Base-by-base conservation (phyloP, 2,113 vertebrate genomes). In the Brachionichthys hirsutus region DNA sequence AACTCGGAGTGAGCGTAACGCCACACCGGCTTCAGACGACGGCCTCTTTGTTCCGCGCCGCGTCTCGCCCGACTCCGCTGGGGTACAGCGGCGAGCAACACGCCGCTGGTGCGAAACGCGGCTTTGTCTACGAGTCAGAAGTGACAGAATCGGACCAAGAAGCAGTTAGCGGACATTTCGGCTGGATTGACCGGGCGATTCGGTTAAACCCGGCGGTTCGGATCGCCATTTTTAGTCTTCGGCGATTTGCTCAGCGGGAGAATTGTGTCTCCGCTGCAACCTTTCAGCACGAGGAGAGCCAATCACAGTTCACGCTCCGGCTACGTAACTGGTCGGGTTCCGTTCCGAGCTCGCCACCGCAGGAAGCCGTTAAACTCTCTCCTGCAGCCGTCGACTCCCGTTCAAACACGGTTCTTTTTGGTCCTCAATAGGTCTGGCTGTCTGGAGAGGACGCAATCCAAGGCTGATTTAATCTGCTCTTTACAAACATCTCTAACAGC, bases 381-480 rank as follows among this genome's bases (percentile, higher is more conserved):
- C 91, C 91, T 94, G 93, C 94, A 94, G 93, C 93, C 91, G 93
- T 93, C 93, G 93, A 92, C 93, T 93, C 94, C 93, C 93, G 92
- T 93, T 89, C 93, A 93, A 89, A 87, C 92, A 87, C 24, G n/a
- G n/a, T 30, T 30, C 8, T 30, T 70, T 70, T 70, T 82, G 75
- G 92, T 94, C 92, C 92, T 94, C 92, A 96, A 94, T 94, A 94
- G 93, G 92, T 94, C 95, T 95, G 93, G 94, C 93, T 92, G 95
- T 97, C 94, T 95, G 94, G 94, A 95, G 94, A 95, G 95, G 95
- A 92, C 93, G 93, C 94, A 95, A 97, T 97, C 95, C 96, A 95
- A 92, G 94, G 91, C 94, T 95, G 96, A 98, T 96, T 98, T 96
- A 95, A 98, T 98, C 97, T 95, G 94, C 91, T 94, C 95, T 94